phyloP scores from a whole-genome alignment of 2,888 invertebrate genomes.

The Tyria jacobaeae region DNA sequence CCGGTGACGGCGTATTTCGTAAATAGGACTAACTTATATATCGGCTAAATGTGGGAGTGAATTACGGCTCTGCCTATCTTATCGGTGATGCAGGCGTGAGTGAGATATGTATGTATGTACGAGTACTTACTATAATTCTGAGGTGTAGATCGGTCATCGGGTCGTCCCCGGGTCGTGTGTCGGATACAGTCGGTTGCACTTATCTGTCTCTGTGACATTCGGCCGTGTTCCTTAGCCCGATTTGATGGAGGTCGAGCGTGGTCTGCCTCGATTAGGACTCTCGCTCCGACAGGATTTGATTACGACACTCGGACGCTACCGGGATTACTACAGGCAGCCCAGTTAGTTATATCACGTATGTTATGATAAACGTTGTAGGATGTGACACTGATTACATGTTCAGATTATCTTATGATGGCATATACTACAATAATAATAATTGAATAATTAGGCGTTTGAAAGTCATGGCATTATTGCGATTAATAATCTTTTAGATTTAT shows the following conservation, averaged over 20 bases:
- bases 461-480: not conserved
- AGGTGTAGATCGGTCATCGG: not conserved
- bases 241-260: conserved; percentile 81
- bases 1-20: too few species aligned
- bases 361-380: conserved; percentile 40
- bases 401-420: conserved; percentile 26
- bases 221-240: conserved; percentile 69
- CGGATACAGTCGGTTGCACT: conserved; percentile 44
- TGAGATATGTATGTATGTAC: too few species aligned
- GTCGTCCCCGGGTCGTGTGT: conserved; percentile 2
- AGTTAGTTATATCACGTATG: conserved; percentile 49
- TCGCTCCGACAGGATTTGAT: conserved; percentile 72
- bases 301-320: conserved; percentile 64
- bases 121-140: not conserved
- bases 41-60: too few species aligned
- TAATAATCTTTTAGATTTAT: not conserved
- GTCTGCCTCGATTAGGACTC: conserved; percentile 73
- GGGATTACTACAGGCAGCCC: conserved; percentile 55
- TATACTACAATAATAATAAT: conserved; percentile 23
- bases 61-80: too few species aligned
- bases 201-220: conserved; percentile 70
- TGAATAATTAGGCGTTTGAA: conserved; percentile 5
- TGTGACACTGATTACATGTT: conserved; percentile 39
- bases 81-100: too few species aligned
- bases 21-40: too few species aligned